Evolutionary conservation across 2,113 vertebrate genomes (phyloP).

Genomic region (Aegotheles bennettii): DNA sequence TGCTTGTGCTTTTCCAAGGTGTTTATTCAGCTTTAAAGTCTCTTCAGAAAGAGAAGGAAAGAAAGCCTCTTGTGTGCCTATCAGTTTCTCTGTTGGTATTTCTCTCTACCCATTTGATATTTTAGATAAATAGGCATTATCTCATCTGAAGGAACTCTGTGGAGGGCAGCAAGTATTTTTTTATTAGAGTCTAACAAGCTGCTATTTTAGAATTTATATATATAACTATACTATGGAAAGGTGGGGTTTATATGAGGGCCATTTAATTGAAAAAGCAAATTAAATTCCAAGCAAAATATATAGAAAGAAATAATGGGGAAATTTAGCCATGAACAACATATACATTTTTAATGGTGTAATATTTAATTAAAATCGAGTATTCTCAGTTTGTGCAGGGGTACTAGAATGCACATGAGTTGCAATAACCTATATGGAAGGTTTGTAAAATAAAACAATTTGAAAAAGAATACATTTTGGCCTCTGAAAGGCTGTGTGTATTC

Average conservation of each 20-base stretch:
- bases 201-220: constrained; percentile 1
- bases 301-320: not conserved
- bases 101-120: constrained; percentile 38
- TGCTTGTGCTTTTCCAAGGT: constrained; percentile 63
- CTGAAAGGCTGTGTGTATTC: not conserved
- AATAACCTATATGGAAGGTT: not conserved
- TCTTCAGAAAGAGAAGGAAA: constrained; percentile 31
- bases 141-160: constrained; percentile 28
- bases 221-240: not conserved
- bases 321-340: not conserved
- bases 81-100: constrained; percentile 5
- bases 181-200: not conserved
- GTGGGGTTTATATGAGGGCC: not conserved
- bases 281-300: constrained; percentile 20
- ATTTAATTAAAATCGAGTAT: not conserved
- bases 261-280: not conserved
- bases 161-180: not conserved
- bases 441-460: not conserved
- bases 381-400: not conserved
- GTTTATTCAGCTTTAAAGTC: constrained; percentile 64
- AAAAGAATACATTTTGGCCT: not conserved
- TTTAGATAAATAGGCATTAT: constrained; percentile 58
- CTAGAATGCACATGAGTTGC: not conserved
- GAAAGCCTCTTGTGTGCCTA: constrained; percentile 44
- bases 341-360: not conserved